Evolutionary conservation across 2,797 vertebrate species (phyloP), one percentile per base, ranked within the genome.

Genomic region (Ctenochaetus hawaiiensis): DNA sequence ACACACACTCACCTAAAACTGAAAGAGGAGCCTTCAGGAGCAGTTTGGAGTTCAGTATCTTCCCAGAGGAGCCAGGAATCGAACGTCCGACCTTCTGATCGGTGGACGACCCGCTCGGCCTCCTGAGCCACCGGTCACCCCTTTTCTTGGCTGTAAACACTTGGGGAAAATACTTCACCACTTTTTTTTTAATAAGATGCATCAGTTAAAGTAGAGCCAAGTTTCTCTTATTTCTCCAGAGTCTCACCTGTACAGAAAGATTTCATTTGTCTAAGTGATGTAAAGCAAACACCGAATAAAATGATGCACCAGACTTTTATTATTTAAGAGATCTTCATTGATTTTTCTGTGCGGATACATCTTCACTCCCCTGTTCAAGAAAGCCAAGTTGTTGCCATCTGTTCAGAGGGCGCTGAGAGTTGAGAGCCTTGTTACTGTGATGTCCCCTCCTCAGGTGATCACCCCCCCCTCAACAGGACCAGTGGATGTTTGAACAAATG

Each of bases 351-450:
- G 63, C 53, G 72, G 66, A 67, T 53, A 16, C 17, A 57, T 47
- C 30, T 45, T 72, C n/a, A 20, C 53, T 47, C n/a, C 70, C 57
- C 44, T 23, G 5, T 53, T 64, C 37, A 64, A 70, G 63, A 69
- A 63, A 74, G 63, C 6, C 16, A 57, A 75, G 73, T 69, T 78
- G 65, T 77, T 64, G 60, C 71, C 78, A 78, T 80, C 74, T 84
- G 77, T 74, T 80, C 39, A 54, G 37, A 75, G n/a, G 57, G 11
- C 8, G n/a, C 49, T 34, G 37, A 65, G 51, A 67, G 59, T 69
- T 43, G 41, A 52, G 37, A 57, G 53, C 52, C 59, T 80, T 68
- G 47, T 45, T 43, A 45, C 61, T 39, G 30, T 18, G 43, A 60
- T 54, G 59, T 23, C 59, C 62, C 18, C 14, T 64, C 66, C 71